These are phyloP conservation scores for Tholera decimalis DNA, from an alignment of 2,888 invertebrate species.

Conservation along the genomic window DNA sequence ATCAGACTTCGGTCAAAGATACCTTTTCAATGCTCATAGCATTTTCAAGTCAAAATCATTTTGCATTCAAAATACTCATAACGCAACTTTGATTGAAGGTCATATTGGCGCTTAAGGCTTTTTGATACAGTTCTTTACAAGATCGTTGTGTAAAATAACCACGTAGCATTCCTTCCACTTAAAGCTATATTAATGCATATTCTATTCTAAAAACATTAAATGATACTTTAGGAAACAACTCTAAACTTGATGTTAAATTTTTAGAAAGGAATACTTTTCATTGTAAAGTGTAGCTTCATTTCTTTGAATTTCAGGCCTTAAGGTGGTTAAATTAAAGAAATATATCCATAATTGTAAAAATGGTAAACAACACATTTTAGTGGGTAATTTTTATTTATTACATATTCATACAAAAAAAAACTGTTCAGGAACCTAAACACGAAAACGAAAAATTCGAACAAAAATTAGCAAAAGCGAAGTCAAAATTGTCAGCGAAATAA, in stretches of 20 bases:
- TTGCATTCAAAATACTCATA: no score
- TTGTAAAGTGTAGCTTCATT: not conserved
- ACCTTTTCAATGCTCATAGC: no score
- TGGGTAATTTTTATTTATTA: not conserved
- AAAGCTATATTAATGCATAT: not conserved
- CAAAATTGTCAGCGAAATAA: constrained; percentile 47
- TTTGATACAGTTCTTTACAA: not conserved
- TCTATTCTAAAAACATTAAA: constrained; percentile 24
- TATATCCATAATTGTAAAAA: no score
- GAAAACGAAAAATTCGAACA: constrained; percentile 12
- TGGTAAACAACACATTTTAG: no score
- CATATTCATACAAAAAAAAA: not conserved
- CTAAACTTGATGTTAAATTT: constrained; percentile 40
- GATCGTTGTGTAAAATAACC: not conserved
- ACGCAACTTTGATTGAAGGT: not conserved
- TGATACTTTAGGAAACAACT: constrained; percentile 31
- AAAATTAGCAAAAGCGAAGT: constrained; percentile 42
- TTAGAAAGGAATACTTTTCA: constrained; percentile 6
- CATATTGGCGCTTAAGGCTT: not conserved
- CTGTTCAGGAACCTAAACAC: not conserved
- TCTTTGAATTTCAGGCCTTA: not conserved
- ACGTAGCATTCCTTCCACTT: not conserved
- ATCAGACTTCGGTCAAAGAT: no score
- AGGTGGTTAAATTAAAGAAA: no score
- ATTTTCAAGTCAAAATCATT: no score